Evolutionary conservation across 2,797 vertebrate genomes (phyloP).

Genomic region (Botia kubotai): DNA sequence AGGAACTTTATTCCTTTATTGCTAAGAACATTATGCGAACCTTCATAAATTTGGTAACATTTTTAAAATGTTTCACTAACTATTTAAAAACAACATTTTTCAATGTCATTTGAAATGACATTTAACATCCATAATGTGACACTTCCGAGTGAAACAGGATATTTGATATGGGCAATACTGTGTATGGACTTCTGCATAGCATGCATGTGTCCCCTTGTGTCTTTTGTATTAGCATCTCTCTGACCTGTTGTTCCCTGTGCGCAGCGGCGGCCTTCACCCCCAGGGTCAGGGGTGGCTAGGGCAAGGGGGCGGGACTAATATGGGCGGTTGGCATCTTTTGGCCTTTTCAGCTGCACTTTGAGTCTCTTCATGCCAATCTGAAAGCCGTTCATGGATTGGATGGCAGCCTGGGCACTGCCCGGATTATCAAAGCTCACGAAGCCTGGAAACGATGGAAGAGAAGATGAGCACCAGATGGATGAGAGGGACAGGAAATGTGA

Average conservation of each 20-base stretch:
- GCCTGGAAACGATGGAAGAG: conserved; percentile 74
- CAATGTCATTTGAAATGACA: too few relatives aligned
- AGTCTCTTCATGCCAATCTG: conserved; percentile 99
- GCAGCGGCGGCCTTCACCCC: conserved; percentile 75
- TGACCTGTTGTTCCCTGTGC: conserved; percentile 78
- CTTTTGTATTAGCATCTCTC: neutral
- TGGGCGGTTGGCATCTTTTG: conserved; percentile 98
- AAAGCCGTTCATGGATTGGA: conserved; percentile 99
- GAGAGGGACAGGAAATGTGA: too few relatives aligned
- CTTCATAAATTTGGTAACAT: too few relatives aligned
- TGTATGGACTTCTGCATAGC: too few relatives aligned
- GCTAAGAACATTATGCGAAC: too few relatives aligned
- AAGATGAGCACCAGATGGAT: conserved; percentile 4
- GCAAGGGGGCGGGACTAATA: conserved; percentile 82
- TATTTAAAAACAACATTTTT: too few relatives aligned
- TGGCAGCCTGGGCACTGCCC: conserved; percentile 97
- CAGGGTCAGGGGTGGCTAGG: conserved; percentile 67
- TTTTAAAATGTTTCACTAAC: too few relatives aligned
- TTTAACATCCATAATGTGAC: conserved; percentile 5
- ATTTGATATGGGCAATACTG: neutral
- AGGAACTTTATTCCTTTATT: too few relatives aligned
- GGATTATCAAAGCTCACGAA: conserved; percentile 99
- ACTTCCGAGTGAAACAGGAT: neutral
- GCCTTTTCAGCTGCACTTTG: conserved; percentile 99
- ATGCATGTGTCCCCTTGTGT: too few relatives aligned